These are phyloP conservation scores for Sphaerolaimus hirsutus DNA, from an alignment of 2,888 invertebrate genomes.

Conservation along the genomic window DNA sequence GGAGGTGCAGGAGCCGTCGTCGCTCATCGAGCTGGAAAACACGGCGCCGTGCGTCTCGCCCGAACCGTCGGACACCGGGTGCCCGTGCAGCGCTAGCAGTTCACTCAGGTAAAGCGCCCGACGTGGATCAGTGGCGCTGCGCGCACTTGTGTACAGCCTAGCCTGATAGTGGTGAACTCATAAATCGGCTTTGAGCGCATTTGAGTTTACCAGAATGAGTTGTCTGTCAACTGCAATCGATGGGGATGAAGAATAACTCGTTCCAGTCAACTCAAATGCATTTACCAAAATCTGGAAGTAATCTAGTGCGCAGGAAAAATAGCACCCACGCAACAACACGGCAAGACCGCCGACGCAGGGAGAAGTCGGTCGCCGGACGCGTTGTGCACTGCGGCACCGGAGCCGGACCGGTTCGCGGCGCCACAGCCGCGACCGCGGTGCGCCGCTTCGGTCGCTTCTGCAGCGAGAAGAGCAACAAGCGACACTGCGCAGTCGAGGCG, in stretches of 20 bases:
- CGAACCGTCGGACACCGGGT: slow-evolving; percentile 9
- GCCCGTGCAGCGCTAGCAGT: no score
- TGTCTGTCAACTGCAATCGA: no score
- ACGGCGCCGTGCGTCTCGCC: slow-evolving; percentile 14
- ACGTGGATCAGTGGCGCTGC: background rate
- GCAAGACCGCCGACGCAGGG: background rate
- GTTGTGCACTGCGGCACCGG: no score
- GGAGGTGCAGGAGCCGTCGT: slow-evolving; percentile 12
- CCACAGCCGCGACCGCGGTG: background rate
- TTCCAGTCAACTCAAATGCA: no score
- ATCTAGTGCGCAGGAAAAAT: no score
- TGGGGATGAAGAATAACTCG: no score
- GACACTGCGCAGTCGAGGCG: background rate
- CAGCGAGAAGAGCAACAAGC: background rate
- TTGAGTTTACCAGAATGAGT: no score
- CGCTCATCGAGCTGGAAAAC: slow-evolving; percentile 15
- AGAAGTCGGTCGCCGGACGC: background rate
- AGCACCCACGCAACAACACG: background rate
- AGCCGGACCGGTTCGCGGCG: background rate
- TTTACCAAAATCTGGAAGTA: no score
- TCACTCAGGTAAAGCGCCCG: no score
- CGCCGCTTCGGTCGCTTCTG: background rate
- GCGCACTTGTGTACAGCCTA: background rate
- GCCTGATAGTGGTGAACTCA: no score
- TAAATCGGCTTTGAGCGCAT: no score